Evolutionary conservation across 2,888 invertebrate genomes (phyloP).

Genomic region (Cylloceria caligata): DNA sequence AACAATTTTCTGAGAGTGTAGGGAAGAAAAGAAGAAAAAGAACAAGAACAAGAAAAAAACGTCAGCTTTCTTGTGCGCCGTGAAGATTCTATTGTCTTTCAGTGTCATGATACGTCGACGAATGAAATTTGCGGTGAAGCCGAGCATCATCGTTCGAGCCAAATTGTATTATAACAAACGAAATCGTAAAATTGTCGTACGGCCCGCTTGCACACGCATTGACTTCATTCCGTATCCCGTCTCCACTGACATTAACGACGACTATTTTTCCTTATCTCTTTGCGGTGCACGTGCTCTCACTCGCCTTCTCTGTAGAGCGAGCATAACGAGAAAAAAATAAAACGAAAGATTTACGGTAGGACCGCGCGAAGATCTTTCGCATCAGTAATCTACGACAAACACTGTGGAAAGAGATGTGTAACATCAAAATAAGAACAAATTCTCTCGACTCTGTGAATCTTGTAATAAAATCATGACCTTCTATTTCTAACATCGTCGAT

Average conservation of each 20-base stretch:
- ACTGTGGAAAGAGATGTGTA: neutral
- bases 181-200: slow-evolving; percentile 64
- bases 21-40: slow-evolving; percentile 20
- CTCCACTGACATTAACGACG: slow-evolving; percentile 64
- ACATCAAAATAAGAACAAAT: slow-evolving; percentile 9
- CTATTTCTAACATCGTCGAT: slow-evolving; percentile 11
- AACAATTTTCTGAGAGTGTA: neutral
- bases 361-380: slow-evolving; percentile 30
- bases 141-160: slow-evolving; percentile 23
- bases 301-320: slow-evolving; percentile 20
- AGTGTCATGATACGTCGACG: slow-evolving; percentile 21
- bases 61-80: slow-evolving; percentile 56
- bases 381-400: neutral
- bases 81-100: slow-evolving; percentile 55
- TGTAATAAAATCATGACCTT: slow-evolving; percentile 26
- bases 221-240: slow-evolving; percentile 54
- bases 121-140: neutral
- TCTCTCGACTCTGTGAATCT: slow-evolving; percentile 2
- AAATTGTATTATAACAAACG: slow-evolving; percentile 47
- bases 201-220: too few species aligned
- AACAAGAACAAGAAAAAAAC: slow-evolving; percentile 37
- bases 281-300: slow-evolving; percentile 42
- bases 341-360: slow-evolving; percentile 39
- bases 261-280: slow-evolving; percentile 60
- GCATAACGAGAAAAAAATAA: slow-evolving; percentile 27